Evolutionary conservation across 2,888 invertebrate species (phyloP).

Genomic region (Lysandra coridon): DNA sequence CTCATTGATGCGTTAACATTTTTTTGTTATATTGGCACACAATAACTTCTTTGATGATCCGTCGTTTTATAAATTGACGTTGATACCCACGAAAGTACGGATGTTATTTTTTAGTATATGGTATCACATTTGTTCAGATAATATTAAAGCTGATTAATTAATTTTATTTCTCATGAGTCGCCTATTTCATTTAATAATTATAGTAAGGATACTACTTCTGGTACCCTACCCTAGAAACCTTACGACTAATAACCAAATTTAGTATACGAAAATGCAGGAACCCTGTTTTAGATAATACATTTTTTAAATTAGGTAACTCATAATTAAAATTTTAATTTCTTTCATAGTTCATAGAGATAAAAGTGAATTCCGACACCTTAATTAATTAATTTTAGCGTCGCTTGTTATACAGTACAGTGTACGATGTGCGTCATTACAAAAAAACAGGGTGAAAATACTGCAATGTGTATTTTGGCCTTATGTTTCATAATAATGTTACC

Average conservation of each 20-base stretch:
- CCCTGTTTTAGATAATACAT: not conserved
- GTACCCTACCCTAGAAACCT: not conserved
- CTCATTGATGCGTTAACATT: conserved; percentile 6
- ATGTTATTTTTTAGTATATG: not conserved
- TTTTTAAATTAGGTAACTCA: not conserved
- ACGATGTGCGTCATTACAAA: not conserved
- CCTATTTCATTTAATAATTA: no score
- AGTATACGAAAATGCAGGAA: not conserved
- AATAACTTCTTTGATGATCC: not conserved
- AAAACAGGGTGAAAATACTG: not conserved
- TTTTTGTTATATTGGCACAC: conserved; percentile 11
- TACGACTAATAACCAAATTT: not conserved
- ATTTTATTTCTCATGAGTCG: not conserved
- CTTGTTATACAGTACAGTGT: not conserved
- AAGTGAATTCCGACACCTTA: conserved; percentile 4
- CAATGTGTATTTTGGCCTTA: not conserved
- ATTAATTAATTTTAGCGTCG: conserved; percentile 23
- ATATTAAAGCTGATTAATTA: not conserved
- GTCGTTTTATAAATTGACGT: not conserved
- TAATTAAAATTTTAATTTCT: not conserved
- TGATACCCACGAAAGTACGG: not conserved
- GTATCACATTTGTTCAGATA: not conserved
- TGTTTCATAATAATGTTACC: not conserved
- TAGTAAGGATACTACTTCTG: not conserved
- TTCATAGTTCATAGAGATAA: not conserved